Base-by-base conservation (phyloP, 1,140 invertebrate genomes). In the Apolygus lucorum region DNA sequence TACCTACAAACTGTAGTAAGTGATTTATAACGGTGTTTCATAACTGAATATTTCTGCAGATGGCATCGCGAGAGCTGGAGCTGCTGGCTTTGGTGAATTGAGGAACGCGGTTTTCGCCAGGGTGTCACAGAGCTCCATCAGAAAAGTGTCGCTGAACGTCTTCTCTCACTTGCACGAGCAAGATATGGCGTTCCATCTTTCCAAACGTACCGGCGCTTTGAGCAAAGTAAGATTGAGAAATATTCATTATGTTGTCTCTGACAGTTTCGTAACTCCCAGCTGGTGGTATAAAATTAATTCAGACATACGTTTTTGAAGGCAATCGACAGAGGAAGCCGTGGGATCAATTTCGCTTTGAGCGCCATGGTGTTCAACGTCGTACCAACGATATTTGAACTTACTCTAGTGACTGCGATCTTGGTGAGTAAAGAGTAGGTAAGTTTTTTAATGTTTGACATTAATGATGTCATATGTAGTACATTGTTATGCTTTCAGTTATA, bases 331-430 rank as follows among this genome's bases (percentile, higher is more conserved):
- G 92, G 91, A 17, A 93, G 91, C 52, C 85, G 98, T 70, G 98
- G 96, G 63, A 99, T 99, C 59, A 98, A 98, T 82, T 98, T 98
- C 83, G 93, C 98, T 21, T 81, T 99, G 28, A 88, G 90, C 22
- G 95, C 96, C 2, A 90, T 99, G 85, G 92, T 99, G 24, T 99
- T 99, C 79, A 99, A 99, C 80, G 82, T 99, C 64, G 90, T 97
- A 17, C 98, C 98, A 0, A 99, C 96, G 1, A 83, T 96, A 65
- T 94, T 99, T 78, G 98, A 99, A 82, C 83, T 99, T 68, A 82
- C 86, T 1, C 79, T 99, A 29, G 97, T 99, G 1, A 93, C 91
- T 67, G 83, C 86, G 26, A 92, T 99, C 75, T 81, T 99, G 76
- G 95, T 95, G 74, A 75, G 82, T 79, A 42, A 42, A n/a, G 8